These are phyloP conservation scores for Labia minor DNA, from an alignment of 2,888 invertebrate genomes.

Conservation along the genomic window DNA sequence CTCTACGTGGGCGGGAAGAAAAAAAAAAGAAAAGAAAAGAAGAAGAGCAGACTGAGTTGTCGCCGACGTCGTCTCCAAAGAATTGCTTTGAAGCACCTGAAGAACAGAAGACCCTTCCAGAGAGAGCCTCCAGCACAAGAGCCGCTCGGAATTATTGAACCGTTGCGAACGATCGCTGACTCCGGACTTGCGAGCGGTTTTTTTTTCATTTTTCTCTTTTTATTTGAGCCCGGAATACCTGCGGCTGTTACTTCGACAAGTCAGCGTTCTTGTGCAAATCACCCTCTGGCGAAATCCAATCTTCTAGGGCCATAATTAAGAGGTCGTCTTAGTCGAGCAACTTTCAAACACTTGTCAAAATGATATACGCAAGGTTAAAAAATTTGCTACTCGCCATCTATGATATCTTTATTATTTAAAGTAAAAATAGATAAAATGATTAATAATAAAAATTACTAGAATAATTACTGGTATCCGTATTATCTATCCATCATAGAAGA, in stretches of 20 bases:
- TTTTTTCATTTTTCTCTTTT: too few species aligned
- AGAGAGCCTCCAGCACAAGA: neutral
- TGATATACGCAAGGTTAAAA: too few species aligned
- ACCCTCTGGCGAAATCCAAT: neutral
- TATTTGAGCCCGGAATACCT: constrained; percentile 1
- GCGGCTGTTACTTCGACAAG: neutral
- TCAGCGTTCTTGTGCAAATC: neutral
- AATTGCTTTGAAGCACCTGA: neutral
- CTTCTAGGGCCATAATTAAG: neutral
- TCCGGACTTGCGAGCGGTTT: neutral
- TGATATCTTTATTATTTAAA: too few species aligned
- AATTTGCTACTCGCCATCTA: too few species aligned
- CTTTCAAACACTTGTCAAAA: too few species aligned
- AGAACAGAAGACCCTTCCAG: neutral
- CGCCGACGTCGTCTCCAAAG: neutral
- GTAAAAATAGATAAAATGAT: too few species aligned
- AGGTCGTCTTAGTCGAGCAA: neutral
- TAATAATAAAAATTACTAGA: too few species aligned
- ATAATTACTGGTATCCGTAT: too few species aligned
- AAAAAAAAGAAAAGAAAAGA: neutral
- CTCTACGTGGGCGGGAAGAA: neutral
- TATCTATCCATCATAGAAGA: too few species aligned
- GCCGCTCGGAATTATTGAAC: constrained; percentile 2
- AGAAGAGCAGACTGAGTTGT: neutral
- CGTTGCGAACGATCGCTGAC: neutral